Evolutionary conservation across 2,888 invertebrate species (phyloP).

Genomic region (Pachliopta kotzebuea): DNA sequence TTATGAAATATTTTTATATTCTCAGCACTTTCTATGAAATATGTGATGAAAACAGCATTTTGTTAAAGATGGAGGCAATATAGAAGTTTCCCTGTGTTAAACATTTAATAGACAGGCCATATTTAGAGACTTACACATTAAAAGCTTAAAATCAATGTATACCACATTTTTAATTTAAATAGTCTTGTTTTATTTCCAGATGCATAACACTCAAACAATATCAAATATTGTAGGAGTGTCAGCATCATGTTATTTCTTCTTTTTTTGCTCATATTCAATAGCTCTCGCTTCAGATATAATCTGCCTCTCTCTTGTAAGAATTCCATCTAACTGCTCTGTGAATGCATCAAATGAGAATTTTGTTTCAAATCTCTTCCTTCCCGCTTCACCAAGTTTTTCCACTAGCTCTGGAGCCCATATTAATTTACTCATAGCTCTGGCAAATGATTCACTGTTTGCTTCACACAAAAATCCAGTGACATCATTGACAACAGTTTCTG

Average conservation of each 20-base stretch:
- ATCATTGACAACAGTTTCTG: slow-evolving; percentile 92
- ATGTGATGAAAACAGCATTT: not conserved
- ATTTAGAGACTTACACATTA: not conserved
- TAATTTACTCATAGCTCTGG: slow-evolving; percentile 86
- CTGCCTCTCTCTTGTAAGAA: slow-evolving; percentile 68
- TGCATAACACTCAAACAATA: slow-evolving; percentile 67
- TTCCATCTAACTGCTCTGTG: slow-evolving; percentile 82
- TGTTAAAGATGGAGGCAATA: not conserved
- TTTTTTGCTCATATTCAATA: slow-evolving; percentile 64
- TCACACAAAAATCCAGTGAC: slow-evolving; percentile 91
- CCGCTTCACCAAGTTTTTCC: slow-evolving; percentile 87
- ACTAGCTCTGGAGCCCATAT: slow-evolving; percentile 82
- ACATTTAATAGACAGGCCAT: not conserved
- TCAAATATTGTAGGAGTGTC: slow-evolving; percentile 71
- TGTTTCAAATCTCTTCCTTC: slow-evolving; percentile 86
- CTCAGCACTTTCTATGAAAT: slow-evolving; percentile 1
- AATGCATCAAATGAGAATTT: slow-evolving; percentile 93
- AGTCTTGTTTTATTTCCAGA: not conserved
- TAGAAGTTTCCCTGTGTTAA: too few species aligned
- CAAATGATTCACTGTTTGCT: slow-evolving; percentile 85
- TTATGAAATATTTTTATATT: not conserved
- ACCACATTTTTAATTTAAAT: not conserved
- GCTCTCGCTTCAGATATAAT: slow-evolving; percentile 65
- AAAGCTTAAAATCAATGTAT: not conserved
- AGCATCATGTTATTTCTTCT: slow-evolving; percentile 65